Base-by-base conservation (phyloP, 2,797 vertebrate genomes). In the Protosalanx chinensis region DNA sequence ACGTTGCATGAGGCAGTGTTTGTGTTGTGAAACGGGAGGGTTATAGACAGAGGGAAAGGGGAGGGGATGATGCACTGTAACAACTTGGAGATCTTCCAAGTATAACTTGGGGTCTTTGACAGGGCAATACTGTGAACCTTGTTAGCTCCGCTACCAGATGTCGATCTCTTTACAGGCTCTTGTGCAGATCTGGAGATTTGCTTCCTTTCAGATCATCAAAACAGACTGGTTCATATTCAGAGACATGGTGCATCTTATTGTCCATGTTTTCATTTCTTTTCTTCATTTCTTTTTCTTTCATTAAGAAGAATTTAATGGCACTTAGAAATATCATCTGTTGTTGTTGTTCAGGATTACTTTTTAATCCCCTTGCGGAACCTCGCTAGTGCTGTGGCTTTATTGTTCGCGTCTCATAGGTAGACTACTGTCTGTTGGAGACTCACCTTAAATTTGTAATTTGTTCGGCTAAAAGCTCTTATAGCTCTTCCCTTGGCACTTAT, bases 21-120 rank as follows among this genome's bases (percentile, higher is more conserved):
- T 56, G 51, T 56, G 51, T 56, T n/a, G 15, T n/a, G 15, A 16
- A 16, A 16, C 4, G 18, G 18, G 16, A 56, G 51, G 51, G 51
- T 16, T 56, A 56, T 79, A 33, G 70, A n/a, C 4, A 51, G 5
- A 58, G 8, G 20, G 51, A 83, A 70, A 79, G 64, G 73, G 67
- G 71, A 62, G 5, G 23, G 56, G 32, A 37, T 10, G 49, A 32
- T 35, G 16, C 58, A 27, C 58, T 29, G 58, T 23, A 66, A 16
- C 16, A 57, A 68, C 23, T 53, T 12, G 32, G 66, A 61, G 23
- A 37, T 64, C 60, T 49, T 32, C 73, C 73, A 37, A 35, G 41
- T 15, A 60, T 51, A 57, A 60, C 67, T 65, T 29, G 3, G 35
- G 32, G 32, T 57, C 35, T 30, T 67, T 46, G 29, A 32, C 27